Evolutionary conservation across 2,888 invertebrate genomes (phyloP), one percentile per base, ranked within the genome.

Genomic region (Aplocera efformata): DNA sequence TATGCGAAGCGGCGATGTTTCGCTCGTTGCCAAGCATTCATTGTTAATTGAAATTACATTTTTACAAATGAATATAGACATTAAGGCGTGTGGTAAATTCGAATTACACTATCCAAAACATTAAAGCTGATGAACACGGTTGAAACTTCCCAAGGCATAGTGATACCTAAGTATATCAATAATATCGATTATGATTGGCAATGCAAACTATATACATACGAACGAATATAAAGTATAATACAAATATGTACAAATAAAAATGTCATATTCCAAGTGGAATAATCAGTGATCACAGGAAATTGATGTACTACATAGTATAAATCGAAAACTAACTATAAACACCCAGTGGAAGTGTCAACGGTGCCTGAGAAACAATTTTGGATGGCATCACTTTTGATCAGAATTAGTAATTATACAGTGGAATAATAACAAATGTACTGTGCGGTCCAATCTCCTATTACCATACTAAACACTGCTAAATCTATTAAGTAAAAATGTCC

Each of bases 401-500:
- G 53, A 62, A 62, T 56, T 42, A 69, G 60, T 63, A 59, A 52
- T 63, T 50, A 53, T 48, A 67, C 54, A 63, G 55, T 60, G 56
- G 51, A 59, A 60, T 64, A 67, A 60, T 67, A 68, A 62, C 70
- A 75, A 27, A 73, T 60, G 60, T 68, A 63, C 76, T 75, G 79
- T 79, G 79, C 74, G 73, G 74, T 61, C 30, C 54, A 60, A 63
- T 69, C 56, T 59, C 59, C 71, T 79, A 80, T 67, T 67, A 65
- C 70, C 73, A 72, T 50, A 61, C 71, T 79, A 79, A 72, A 74
- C 69, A 75, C 69, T 58, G 75, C 75, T 83, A 84, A 72, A 73
- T 67, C 79, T 85, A 85, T 81, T 84, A 86, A 85, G 85, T 86
- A 86, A 85, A 81, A 84, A 84, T 79, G 83, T 82, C 83, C 84